Evolutionary conservation across 37 sponge, comb jelly and placozoan species (phyloP), one percentile per base, ranked within the genome.

Genomic region (Cladorhizidae sp.): DNA sequence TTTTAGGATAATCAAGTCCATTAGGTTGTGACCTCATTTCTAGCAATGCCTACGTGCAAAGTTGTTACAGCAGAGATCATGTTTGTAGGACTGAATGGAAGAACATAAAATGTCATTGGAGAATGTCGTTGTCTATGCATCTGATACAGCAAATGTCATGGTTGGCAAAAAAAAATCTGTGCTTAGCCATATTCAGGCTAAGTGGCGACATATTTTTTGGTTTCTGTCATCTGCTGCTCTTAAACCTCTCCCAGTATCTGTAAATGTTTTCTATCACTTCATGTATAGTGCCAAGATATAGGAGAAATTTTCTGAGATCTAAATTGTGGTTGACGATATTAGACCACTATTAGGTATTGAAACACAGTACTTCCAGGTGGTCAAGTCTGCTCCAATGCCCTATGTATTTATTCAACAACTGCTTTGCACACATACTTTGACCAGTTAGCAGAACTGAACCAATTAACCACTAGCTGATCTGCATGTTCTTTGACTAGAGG

Each of bases 101-200:
- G 55, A 54, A 54, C 55, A 54, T n/a, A n/a, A n/a, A n/a, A n/a
- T n/a, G n/a, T n/a, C n/a, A n/a, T n/a, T n/a, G n/a, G n/a, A n/a
- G n/a, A 20, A 17, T 20, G 17, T 20, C 17, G 55, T 54, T 54
- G 55, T n/a, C n/a, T n/a, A n/a, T n/a, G n/a, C n/a, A n/a, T 54
- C 55, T 54, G 55, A 54, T 54, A 54, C 55, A 54, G 55, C 55
- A 54, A 54, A 54, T 54, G 55, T 54, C 17, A 54, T 54, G 55
- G 55, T 54, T 54, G 55, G 55, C 17, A 17, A 12, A 54, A 12
- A 54, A 20, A 54, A 54, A 20, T 54, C 55, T n/a, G n/a, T n/a
- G n/a, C n/a, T n/a, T n/a, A n/a, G n/a, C n/a, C n/a, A n/a, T n/a
- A n/a, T n/a, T 20, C n/a, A n/a, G 17, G 55, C 55, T 54, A 54